Percentiles rank a stretch among this genome's conserved stretches.
Conservation (phyloP, 1,140 invertebrate species). For the Cherax destructor region DNA sequence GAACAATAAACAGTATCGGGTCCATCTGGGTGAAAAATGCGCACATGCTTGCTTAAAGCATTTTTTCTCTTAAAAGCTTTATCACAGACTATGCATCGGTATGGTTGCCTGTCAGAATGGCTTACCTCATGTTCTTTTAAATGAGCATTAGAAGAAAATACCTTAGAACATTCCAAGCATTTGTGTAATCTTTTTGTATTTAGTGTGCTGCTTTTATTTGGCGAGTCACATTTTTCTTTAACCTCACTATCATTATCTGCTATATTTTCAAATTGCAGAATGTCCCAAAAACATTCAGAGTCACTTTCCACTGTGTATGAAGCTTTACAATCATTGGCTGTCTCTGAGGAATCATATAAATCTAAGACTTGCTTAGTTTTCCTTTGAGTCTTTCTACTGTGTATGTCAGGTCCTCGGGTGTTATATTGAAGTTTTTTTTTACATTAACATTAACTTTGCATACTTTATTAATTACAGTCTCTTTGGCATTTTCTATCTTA, state of each 20-base stretch:
- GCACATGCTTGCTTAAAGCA: conserved; percentile 51
- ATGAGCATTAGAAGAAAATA: conserved; percentile 47
- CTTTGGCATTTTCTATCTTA: neutral
- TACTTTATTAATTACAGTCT: neutral
- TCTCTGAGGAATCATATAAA: neutral
- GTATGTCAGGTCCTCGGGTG: conserved; percentile 7
- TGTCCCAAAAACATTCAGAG: neutral
- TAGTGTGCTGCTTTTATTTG: neutral
- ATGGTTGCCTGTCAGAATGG: conserved; percentile 43
- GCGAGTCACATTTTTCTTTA: neutral
- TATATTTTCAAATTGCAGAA: neutral
- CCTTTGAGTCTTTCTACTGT: conserved; percentile 12
- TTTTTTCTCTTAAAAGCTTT: conserved; percentile 54
- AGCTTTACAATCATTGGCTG: neutral
- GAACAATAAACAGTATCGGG: conserved; percentile 27
- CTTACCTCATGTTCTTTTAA: conserved; percentile 54
- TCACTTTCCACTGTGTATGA: neutral
- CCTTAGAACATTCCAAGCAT: conserved; percentile 37
- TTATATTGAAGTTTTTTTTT: conserved; percentile 64
- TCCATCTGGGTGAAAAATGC: conserved; percentile 29
- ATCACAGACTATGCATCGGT: conserved; percentile 22
- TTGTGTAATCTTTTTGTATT: conserved; percentile 32
- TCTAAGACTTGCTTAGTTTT: conserved; percentile 18
- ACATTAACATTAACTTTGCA: conserved; percentile 7
- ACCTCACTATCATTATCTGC: neutral